phyloP scores from a whole-genome alignment of 2,797 vertebrate genomes.

The Lithobates pipiens region DNA sequence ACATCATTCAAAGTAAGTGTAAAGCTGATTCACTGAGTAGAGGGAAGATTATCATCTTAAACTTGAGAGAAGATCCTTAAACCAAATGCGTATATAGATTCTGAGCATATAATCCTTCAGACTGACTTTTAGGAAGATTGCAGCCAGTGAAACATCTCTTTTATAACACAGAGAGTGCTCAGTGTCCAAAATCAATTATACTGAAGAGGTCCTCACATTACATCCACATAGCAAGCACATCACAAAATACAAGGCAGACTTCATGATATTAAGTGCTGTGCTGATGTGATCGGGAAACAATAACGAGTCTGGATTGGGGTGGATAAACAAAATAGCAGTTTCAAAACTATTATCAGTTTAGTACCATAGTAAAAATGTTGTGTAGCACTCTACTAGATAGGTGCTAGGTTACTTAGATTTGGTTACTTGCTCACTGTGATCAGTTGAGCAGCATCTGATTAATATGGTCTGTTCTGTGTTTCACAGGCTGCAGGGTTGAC shows the following conservation, averaged over 20 bases:
- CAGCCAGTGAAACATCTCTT: neutral
- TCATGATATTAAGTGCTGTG: neutral
- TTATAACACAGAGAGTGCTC: slow-evolving; percentile 11
- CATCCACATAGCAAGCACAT: slow-evolving; percentile 9
- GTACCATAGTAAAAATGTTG: no score
- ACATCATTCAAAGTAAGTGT: neutral
- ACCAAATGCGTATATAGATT: slow-evolving; percentile 22
- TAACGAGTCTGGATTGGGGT: no score
- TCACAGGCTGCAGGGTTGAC: no score
- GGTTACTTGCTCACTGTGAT: no score
- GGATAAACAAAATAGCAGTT: no score
- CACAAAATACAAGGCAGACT: neutral
- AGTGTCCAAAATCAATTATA: slow-evolving; percentile 29
- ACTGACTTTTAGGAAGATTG: slow-evolving; percentile 17
- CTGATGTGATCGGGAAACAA: neutral
- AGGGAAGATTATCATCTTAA: neutral
- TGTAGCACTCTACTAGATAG: no score
- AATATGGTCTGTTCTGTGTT: no score
- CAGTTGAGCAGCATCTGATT: no score
- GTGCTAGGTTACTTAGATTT: no score
- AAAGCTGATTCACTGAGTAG: neutral
- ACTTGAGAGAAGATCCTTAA: slow-evolving; percentile 1
- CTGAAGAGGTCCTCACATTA: slow-evolving; percentile 21
- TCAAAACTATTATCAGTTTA: no score
- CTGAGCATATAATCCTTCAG: slow-evolving; percentile 21